These are phyloP conservation scores for Amniataba percoides DNA, from an alignment of 2,797 vertebrate species.

Conservation along the genomic window DNA sequence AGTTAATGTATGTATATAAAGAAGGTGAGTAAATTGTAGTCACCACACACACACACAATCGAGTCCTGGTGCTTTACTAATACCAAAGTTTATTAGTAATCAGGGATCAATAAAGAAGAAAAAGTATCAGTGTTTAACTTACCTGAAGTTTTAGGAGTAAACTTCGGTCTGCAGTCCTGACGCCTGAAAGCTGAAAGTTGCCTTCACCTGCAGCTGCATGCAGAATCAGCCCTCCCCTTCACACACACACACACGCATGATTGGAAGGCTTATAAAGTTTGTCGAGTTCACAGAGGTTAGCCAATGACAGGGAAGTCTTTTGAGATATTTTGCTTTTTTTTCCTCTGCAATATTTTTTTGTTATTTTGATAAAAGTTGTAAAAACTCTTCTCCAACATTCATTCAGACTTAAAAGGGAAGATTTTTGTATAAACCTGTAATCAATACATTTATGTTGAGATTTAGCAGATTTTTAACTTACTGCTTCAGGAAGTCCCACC, in stretches of 20 bases:
- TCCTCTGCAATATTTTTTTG: neutral
- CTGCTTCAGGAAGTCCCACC: neutral
- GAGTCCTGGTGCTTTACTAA: neutral
- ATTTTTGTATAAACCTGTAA: neutral
- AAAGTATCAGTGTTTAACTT: neutral
- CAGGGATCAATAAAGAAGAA: neutral
- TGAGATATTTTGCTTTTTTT: neutral
- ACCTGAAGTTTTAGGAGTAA: constrained; percentile 53
- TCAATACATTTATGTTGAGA: constrained; percentile 8
- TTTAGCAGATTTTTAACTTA: constrained; percentile 8
- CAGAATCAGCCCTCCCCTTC: constrained; percentile 32
- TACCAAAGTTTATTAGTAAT: neutral
- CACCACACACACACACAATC: neutral
- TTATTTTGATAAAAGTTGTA: neutral
- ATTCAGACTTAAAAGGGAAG: neutral
- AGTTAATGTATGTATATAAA: neutral
- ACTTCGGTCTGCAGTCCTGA: constrained; percentile 27
- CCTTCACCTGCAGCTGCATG: constrained; percentile 38
- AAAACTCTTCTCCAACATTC: neutral
- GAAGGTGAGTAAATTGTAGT: neutral
- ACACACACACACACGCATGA: constrained; percentile 22
- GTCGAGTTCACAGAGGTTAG: constrained; percentile 9
- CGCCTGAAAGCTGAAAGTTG: constrained; percentile 22
- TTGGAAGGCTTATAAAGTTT: constrained; percentile 14
- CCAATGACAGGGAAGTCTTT: neutral